Percentiles rank a stretch among this genome's conserved stretches.
Conservation (phyloP, 2,113 vertebrate genomes). For the Pygathrix nemaeus region DNA sequence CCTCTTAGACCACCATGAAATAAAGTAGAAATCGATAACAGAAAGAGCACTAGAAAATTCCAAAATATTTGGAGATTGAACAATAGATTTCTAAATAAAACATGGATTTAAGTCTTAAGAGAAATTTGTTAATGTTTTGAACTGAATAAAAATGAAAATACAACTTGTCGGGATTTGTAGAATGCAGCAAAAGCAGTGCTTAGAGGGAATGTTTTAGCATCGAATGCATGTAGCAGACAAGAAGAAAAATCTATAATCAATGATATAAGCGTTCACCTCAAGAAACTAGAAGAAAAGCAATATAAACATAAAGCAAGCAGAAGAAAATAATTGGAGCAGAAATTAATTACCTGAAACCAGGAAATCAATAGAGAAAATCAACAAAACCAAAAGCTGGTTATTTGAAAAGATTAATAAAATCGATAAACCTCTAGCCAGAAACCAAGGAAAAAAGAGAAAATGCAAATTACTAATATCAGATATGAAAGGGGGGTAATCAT, state of each 20-base stretch:
- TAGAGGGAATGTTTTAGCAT: neutral
- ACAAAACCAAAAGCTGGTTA: neutral
- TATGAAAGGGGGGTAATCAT: neutral
- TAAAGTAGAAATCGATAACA: neutral
- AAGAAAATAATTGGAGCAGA: neutral
- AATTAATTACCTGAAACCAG: neutral
- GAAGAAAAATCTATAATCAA: neutral
- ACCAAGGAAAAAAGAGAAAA: neutral
- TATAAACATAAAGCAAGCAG: neutral
- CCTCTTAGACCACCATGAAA: neutral
- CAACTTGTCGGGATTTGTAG: neutral
- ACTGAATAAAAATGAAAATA: neutral
- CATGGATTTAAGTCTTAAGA: neutral
- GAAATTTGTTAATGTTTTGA: neutral
- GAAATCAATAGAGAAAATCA: slow-evolving; percentile 6
- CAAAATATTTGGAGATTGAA: neutral
- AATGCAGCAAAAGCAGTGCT: neutral
- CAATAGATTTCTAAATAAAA: neutral
- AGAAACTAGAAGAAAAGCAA: neutral
- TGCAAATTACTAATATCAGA: neutral
- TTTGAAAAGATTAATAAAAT: neutral
- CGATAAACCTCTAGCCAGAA: neutral
- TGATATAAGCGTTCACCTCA: neutral
- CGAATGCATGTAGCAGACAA: neutral
- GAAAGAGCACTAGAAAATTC: neutral